A percentile compares a stretch with the other conserved stretches of the same genome.
Evolutionary conservation across 2,113 vertebrate genomes (phyloP).

Genomic region (Microcebus jonahi): DNA sequence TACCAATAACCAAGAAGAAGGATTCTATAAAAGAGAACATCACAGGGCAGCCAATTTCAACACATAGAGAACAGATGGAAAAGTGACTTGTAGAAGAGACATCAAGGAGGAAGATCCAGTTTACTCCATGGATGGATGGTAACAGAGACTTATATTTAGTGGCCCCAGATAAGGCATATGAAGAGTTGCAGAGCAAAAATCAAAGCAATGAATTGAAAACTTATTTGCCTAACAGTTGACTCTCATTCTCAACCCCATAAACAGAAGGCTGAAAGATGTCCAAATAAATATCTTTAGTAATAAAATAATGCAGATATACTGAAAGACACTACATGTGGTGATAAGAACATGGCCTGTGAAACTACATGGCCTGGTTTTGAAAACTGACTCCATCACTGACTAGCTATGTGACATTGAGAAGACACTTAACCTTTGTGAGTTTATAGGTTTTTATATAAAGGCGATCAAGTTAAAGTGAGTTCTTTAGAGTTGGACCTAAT

Average conservation of each 20-base stretch:
- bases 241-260: not conserved
- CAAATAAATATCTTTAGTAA: not conserved
- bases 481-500: not conserved
- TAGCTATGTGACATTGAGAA: not conserved
- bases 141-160: not conserved
- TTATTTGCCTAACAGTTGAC: not conserved
- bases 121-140: not conserved
- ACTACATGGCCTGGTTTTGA: not conserved
- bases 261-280: not conserved
- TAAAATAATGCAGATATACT: not conserved
- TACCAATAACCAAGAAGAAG: not conserved
- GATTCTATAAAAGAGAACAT: not conserved
- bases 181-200: not conserved
- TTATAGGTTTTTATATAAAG: not conserved
- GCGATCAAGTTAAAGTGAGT: not conserved
- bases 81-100: not conserved
- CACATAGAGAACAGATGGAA: not conserved
- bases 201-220: not conserved
- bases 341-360: not conserved
- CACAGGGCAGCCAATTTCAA: not conserved
- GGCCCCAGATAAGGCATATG: not conserved
- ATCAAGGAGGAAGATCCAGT: not conserved
- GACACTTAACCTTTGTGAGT: not conserved
- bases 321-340: not conserved
- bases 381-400: not conserved